Evolutionary conservation across 2,113 vertebrate genomes (phyloP).

Genomic region (Corvus cornix): DNA sequence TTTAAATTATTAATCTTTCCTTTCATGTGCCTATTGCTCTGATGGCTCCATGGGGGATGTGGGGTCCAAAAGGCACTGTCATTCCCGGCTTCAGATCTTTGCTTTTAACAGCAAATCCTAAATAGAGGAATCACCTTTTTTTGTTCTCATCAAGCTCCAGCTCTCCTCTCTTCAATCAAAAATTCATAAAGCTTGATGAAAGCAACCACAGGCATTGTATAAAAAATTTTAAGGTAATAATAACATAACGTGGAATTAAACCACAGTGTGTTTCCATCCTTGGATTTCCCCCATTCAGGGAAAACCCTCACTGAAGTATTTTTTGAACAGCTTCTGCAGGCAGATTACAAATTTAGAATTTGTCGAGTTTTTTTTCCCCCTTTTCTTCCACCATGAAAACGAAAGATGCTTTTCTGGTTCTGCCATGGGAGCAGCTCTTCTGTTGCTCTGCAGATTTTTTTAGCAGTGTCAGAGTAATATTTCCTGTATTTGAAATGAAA

Average conservation of each 20-base stretch:
- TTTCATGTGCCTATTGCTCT: not conserved
- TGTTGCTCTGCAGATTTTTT: not conserved
- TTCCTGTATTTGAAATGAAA: not conserved
- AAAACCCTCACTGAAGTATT: not conserved
- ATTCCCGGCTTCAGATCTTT: not conserved
- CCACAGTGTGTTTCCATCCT: not conserved
- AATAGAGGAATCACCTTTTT: not conserved
- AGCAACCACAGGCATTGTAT: not conserved
- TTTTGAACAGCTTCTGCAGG: not conserved
- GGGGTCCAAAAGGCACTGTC: not conserved
- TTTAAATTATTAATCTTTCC: not conserved
- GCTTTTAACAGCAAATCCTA: not conserved
- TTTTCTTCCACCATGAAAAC: not conserved
- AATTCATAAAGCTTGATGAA: not conserved
- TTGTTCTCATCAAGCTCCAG: not conserved
- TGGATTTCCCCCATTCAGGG: not conserved
- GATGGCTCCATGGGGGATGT: not conserved
- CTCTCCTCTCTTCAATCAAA: not conserved
- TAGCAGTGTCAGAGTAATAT: not conserved
- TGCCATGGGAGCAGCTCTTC: not conserved
- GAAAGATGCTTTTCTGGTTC: not conserved
- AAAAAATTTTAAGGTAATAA: not conserved
- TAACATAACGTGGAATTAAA: not conserved
- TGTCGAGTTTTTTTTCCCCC: not conserved
- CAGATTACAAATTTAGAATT: not conserved